Conservation (phyloP, 1,140 invertebrate species). For the Chrysomallon squamiferum region DNA sequence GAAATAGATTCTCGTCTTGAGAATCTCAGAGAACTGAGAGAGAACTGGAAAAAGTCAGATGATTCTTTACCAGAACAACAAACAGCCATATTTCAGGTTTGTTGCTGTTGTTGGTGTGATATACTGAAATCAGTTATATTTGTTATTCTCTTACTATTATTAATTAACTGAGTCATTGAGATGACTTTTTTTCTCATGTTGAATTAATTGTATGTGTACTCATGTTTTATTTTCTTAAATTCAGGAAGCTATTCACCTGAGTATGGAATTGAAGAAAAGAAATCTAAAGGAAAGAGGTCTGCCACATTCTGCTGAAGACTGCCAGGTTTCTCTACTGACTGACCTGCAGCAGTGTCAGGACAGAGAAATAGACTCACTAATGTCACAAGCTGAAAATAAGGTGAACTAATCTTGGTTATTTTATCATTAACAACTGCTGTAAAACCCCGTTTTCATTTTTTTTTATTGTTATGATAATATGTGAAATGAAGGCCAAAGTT, state of each 20-base stretch:
- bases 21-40: neutral
- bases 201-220: no score
- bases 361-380: slow-evolving; percentile 29
- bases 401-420: no score
- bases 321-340: slow-evolving; percentile 48
- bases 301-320: slow-evolving; percentile 35
- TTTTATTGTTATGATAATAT: no score
- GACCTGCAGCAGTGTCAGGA: slow-evolving; percentile 50
- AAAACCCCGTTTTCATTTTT: no score
- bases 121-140: neutral
- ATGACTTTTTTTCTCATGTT: no score
- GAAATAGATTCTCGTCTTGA: neutral
- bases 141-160: no score
- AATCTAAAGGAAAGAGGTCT: slow-evolving; percentile 22
- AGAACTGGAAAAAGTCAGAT: no score
- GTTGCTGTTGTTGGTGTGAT: neutral
- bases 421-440: no score
- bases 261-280: slow-evolving; percentile 26
- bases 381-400: slow-evolving; percentile 35
- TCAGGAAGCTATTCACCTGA: slow-evolving; percentile 36
- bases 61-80: neutral
- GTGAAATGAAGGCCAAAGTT: no score
- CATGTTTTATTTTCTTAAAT: no score
- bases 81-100: neutral
- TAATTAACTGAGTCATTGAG: no score